These are phyloP conservation scores for Abrostola tripartita DNA, from an alignment of 2,888 invertebrate species.

Conservation along the genomic window DNA sequence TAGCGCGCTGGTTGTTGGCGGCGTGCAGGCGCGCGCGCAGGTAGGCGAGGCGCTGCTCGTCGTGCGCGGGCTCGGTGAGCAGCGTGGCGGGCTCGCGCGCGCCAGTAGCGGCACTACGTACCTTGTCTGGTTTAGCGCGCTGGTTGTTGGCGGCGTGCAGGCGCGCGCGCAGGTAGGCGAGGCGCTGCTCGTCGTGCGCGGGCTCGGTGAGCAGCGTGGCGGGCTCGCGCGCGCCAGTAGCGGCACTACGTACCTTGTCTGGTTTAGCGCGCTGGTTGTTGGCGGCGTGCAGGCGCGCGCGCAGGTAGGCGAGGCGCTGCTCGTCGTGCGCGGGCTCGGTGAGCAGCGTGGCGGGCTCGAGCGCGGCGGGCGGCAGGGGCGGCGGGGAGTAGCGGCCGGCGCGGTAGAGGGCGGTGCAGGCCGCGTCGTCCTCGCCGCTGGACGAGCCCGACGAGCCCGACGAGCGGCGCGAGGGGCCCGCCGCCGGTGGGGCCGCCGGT, in stretches of 20 bases:
- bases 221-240: slow-evolving; percentile 92
- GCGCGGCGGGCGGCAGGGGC: slow-evolving; percentile 89
- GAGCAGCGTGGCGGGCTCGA: slow-evolving; percentile 93
- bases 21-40: slow-evolving; percentile 91
- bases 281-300: slow-evolving; percentile 89
- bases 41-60: slow-evolving; percentile 73
- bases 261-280: slow-evolving; percentile 61
- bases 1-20: slow-evolving; percentile 61
- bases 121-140: slow-evolving; percentile 38
- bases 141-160: slow-evolving; percentile 83
- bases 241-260: slow-evolving; percentile 85
- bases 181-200: background rate
- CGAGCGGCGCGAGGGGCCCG: slow-evolving; percentile 39
- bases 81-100: slow-evolving; percentile 51
- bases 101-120: background rate
- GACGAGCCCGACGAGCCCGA: slow-evolving; percentile 43
- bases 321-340: slow-evolving; percentile 93
- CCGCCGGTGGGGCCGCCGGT: slow-evolving; percentile 33
- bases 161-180: slow-evolving; percentile 90
- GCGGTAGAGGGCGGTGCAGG: slow-evolving; percentile 87
- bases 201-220: slow-evolving; percentile 90
- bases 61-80: background rate
- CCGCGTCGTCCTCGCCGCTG: slow-evolving; percentile 49
- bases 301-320: slow-evolving; percentile 91
- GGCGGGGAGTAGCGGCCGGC: slow-evolving; percentile 95